These are phyloP conservation scores for Cetonia aurata DNA, from an alignment of 2,888 invertebrate genomes.

Conservation along the genomic window DNA sequence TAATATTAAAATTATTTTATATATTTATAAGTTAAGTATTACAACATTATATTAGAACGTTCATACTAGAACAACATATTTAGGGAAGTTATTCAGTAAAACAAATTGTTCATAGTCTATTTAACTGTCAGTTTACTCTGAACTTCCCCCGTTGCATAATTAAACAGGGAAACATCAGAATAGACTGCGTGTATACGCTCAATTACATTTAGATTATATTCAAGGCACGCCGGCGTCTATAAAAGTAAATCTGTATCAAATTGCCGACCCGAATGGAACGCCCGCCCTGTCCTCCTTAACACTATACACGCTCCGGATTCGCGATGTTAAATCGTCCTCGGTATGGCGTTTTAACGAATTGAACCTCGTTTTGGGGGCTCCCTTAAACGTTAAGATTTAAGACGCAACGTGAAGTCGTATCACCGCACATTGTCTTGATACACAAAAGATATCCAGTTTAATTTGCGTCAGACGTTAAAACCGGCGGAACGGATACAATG, in stretches of 20 bases:
- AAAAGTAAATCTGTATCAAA: slow-evolving; percentile 45
- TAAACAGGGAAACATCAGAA: slow-evolving; percentile 8
- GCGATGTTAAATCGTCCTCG: slow-evolving; percentile 28
- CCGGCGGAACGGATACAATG: slow-evolving; percentile 16
- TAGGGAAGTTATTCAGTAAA: too few species aligned
- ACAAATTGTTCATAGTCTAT: not conserved
- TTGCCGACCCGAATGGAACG: slow-evolving; percentile 6
- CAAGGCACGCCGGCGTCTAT: slow-evolving; percentile 36
- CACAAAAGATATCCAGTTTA: slow-evolving; percentile 18
- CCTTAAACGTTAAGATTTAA: slow-evolving; percentile 32
- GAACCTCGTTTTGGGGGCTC: slow-evolving; percentile 17
- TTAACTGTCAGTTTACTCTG: slow-evolving; percentile 38
- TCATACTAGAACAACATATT: too few species aligned
- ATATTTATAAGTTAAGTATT: too few species aligned
- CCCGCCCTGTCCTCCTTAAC: not conserved
- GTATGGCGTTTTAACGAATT: slow-evolving; percentile 32
- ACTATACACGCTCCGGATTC: not conserved
- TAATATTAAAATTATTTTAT: too few species aligned
- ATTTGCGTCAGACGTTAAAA: slow-evolving; percentile 31
- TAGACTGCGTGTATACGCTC: slow-evolving; percentile 33
- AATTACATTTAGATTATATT: slow-evolving; percentile 45
- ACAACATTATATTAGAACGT: too few species aligned
- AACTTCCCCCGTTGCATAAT: slow-evolving; percentile 6
- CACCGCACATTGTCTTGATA: slow-evolving; percentile 16
- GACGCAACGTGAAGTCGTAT: not conserved